phyloP scores from a whole-genome alignment of 2,888 invertebrate genomes.

The Ptilodon capucinus region DNA sequence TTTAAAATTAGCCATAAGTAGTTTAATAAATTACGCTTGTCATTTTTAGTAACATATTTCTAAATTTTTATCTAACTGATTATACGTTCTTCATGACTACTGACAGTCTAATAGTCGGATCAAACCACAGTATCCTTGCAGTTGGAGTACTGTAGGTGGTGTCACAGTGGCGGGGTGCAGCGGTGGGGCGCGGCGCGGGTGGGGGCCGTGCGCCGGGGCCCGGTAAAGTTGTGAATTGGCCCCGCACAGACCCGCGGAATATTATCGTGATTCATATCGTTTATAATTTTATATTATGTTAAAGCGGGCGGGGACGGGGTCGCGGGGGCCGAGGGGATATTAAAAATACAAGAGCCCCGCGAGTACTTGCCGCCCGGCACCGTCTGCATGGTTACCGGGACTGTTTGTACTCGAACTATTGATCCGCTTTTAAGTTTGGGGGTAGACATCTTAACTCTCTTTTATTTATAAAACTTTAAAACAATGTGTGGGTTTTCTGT shows the following conservation, averaged over 20 bases:
- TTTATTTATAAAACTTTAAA: too few species aligned
- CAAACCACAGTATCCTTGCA: slow-evolving; percentile 1
- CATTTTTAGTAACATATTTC: too few species aligned
- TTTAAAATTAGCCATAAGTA: too few species aligned
- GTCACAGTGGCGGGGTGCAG: slow-evolving; percentile 38
- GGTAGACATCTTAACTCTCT: slow-evolving; percentile 28
- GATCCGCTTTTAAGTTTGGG: slow-evolving; percentile 52
- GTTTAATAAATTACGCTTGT: too few species aligned
- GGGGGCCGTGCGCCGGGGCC: slow-evolving; percentile 49
- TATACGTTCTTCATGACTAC: too few species aligned
- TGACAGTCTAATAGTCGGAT: too few species aligned
- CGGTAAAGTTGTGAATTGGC: slow-evolving; percentile 78
- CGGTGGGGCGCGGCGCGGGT: slow-evolving; percentile 40
- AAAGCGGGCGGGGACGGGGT: slow-evolving; percentile 53
- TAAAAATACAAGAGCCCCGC: slow-evolving; percentile 76
- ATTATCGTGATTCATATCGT: slow-evolving; percentile 82
- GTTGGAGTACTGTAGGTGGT: slow-evolving; percentile 19
- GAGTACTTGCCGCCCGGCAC: slow-evolving; percentile 62
- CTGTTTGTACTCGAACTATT: slow-evolving; percentile 75
- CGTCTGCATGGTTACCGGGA: slow-evolving; percentile 72
- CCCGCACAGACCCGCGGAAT: slow-evolving; percentile 71
- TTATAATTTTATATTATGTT: slow-evolving; percentile 83
- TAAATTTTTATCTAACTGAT: too few species aligned
- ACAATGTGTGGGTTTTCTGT: too few species aligned
- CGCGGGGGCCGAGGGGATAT: slow-evolving; percentile 62